Evolutionary conservation across 2,888 invertebrate species (phyloP), one percentile per base, ranked within the genome.

Genomic region (Hedychridium roseum): DNA sequence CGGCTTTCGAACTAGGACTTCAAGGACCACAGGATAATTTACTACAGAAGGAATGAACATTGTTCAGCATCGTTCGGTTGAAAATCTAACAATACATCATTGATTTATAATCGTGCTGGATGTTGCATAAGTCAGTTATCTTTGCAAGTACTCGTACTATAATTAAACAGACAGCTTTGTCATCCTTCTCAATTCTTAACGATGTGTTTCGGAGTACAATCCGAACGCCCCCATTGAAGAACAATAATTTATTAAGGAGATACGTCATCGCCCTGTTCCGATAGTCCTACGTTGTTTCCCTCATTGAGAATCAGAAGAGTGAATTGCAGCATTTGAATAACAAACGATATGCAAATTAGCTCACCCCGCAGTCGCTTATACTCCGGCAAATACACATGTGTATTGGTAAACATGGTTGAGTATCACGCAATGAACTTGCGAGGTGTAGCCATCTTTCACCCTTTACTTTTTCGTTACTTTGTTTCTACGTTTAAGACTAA

Each of bases 341-440:
- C 73, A 75, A 77, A 76, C 76, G 68, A 71, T 62, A 76, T 76
- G 75, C 61, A 72, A 76, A 77, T 77, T 71, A 62, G 39, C 43
- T 47, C 38, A 41, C 39, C 49, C 58, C 50, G 46, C 31, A 42
- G 51, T 44, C 51, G 54, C 51, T 44, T 58, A 37, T 45, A 21
- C 36, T 50, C 28, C 42, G 9, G 42, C 38, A n/a, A 48, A 12
- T 15, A 11, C 23, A 36, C 31, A 11, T 14, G n/a, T 16, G 11
- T 31, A 32, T 16, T 11, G 17, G 14, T 18, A 21, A 21, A 20
- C 32, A 12, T 26, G 17, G 31, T 41, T 37, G 38, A 20, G 15
- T 37, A 36, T 43, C 43, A 36, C 30, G 30, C 43, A 16, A 32
- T n/a, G n/a, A n/a, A n/a, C n/a, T n/a, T n/a, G n/a, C n/a, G n/a